Evolutionary conservation across 2,797 vertebrate genomes (phyloP).

Genomic region (Myoxocephalus aenaeus): DNA sequence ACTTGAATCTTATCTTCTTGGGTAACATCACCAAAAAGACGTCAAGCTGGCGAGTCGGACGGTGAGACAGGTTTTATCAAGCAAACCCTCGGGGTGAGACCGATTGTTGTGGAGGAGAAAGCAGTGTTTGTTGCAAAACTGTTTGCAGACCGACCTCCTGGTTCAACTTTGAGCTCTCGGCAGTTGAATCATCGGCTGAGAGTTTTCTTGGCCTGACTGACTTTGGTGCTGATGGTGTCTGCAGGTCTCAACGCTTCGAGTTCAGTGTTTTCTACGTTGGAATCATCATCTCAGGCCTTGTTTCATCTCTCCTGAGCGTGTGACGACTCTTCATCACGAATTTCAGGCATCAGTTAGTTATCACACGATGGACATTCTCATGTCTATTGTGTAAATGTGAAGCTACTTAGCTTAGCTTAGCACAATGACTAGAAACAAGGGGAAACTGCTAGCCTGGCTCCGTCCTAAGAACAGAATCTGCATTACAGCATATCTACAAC

Average conservation of each 20-base stretch:
- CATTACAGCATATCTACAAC: background rate
- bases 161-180: background rate
- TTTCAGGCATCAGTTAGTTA: background rate
- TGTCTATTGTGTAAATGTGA: background rate
- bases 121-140: background rate
- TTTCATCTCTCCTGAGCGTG: too few relatives aligned
- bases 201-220: too few relatives aligned
- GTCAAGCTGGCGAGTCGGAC: background rate
- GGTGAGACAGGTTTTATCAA: constrained; percentile 13
- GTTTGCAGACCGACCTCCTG: background rate
- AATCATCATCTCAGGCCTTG: background rate
- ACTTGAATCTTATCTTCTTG: background rate
- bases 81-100: background rate
- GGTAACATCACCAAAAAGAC: background rate
- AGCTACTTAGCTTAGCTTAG: background rate
- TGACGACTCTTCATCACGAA: too few relatives aligned
- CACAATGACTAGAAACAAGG: background rate
- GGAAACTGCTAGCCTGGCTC: background rate
- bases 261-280: too few relatives aligned
- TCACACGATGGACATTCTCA: background rate
- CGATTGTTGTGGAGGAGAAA: background rate
- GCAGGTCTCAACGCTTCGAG: background rate
- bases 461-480: background rate
- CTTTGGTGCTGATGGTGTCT: background rate
- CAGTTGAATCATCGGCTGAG: background rate